Conservation (phyloP, 2,113 vertebrate species). For the Puntigrus tetrazona region DNA sequence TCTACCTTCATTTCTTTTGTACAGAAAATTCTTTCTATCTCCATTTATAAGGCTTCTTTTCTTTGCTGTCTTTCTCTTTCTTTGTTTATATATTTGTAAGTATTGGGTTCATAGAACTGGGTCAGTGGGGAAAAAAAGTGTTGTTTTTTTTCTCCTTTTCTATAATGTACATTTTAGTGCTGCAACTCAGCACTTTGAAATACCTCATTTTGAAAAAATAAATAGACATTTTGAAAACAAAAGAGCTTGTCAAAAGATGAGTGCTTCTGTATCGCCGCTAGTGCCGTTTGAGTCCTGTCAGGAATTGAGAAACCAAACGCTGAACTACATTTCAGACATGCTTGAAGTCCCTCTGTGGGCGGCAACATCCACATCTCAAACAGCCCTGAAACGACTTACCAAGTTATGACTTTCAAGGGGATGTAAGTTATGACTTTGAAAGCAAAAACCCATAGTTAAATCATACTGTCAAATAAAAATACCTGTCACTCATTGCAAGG, state of each 20-base stretch:
- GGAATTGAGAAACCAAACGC: conserved; percentile 22
- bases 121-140: conserved; percentile 86
- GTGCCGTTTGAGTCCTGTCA: neutral
- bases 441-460: neutral
- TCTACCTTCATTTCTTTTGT: conserved; percentile 82
- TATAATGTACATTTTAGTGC: conserved; percentile 96
- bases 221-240: conserved; percentile 84
- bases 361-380: conserved; percentile 2
- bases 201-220: conserved; percentile 99
- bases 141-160: conserved; percentile 79
- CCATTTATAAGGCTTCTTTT: conserved; percentile 86
- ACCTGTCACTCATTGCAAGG: neutral
- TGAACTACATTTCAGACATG: conserved; percentile 17
- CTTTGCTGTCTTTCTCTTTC: conserved; percentile 64
- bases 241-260: conserved; percentile 28
- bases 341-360: conserved; percentile 15
- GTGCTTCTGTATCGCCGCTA: conserved; percentile 21
- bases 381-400: neutral
- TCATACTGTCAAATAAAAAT: conserved; percentile 12
- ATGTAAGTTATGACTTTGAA: conserved; percentile 30
- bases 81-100: conserved; percentile 98
- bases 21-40: conserved; percentile 97
- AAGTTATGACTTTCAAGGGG: conserved; percentile 3
- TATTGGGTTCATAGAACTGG: conserved; percentile 99
- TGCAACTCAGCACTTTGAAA: conserved; percentile 99